These are phyloP conservation scores for Drosophila prosaltans DNA, from an alignment of 1,140 invertebrate genomes.

Conservation along the genomic window DNA sequence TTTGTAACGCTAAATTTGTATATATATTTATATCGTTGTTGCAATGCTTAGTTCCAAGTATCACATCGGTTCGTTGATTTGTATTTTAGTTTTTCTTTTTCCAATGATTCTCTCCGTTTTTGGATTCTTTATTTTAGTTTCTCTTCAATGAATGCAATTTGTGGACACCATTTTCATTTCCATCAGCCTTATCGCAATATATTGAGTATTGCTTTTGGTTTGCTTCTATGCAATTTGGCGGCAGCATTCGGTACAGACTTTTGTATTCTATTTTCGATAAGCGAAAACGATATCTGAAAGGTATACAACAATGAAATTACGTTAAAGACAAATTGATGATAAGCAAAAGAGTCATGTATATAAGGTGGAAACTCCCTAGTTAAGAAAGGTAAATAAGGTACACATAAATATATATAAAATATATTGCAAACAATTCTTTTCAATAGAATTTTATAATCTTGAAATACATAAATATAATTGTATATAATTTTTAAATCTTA, in stretches of 20 bases:
- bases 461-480: no score
- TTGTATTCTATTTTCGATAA: slow-evolving; percentile 72
- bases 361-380: not conserved
- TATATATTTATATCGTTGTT: slow-evolving; percentile 54
- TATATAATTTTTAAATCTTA: no score
- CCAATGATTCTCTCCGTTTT: not conserved
- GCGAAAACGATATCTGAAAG: slow-evolving; percentile 73
- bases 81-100: not conserved
- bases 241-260: slow-evolving; percentile 70
- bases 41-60: slow-evolving; percentile 60
- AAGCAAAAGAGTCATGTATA: slow-evolving; percentile 21
- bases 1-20: slow-evolving; percentile 31
- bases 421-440: no score
- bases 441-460: no score
- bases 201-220: slow-evolving; percentile 20
- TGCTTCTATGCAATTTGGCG: slow-evolving; percentile 53
- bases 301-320: slow-evolving; percentile 18
- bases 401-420: no score
- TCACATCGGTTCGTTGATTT: slow-evolving; percentile 61
- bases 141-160: slow-evolving; percentile 56
- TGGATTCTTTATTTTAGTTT: slow-evolving; percentile 39
- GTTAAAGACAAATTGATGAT: slow-evolving; percentile 46
- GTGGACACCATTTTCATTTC: slow-evolving; percentile 45
- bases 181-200: slow-evolving; percentile 50
- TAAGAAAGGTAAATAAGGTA: not conserved